Evolutionary conservation across 2,113 vertebrate genomes (phyloP), one percentile per base, ranked within the genome.

Genomic region (Serinus canaria): DNA sequence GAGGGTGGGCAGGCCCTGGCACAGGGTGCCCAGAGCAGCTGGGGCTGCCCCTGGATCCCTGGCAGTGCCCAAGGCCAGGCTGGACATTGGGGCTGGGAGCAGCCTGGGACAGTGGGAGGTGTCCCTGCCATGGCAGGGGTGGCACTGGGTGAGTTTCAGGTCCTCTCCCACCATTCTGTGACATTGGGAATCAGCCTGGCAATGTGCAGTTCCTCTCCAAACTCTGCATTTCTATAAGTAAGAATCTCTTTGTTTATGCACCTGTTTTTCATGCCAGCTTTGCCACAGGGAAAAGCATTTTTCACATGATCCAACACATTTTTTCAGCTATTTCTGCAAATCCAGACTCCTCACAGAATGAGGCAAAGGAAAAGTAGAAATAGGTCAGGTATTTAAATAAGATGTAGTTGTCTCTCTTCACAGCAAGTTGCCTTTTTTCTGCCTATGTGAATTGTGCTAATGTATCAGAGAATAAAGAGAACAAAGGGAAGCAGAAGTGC

Each of bases 301-400:
- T 66, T 64, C 53, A 16, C 67, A 20, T 11, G 46, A 82, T 58
- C 74, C 46, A 4, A 13, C 64, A 14, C 47, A 31, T 68, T 75
- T 68, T 78, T 86, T 50, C 75, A 92, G 77, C 67, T 85, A 22
- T 82, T 95, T 79, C 78, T 92, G 72, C 81, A 80, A 86, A 83
- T 73, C 82, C 53, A 63, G 67, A 35, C 63, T 76, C 67, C 87
- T 91, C 6, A 3, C 20, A 49, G 66, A 69, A 78, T 63, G 46
- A 64, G 72, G 92, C 55, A 46, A 62, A 90, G 73, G 87, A 44
- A 87, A 80, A 62, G 60, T 93, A 96, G 86, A 96, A 97, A 84
- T 95, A 95, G 95, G 94, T 96, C 95, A 95, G 87, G 77, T 69
- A 68, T 93, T 95, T 91, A 78, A 95, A 67, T 90, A 78, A 96